These are phyloP conservation scores for Abramis brama DNA, from an alignment of 2,113 vertebrate genomes.

Conservation along the genomic window DNA sequence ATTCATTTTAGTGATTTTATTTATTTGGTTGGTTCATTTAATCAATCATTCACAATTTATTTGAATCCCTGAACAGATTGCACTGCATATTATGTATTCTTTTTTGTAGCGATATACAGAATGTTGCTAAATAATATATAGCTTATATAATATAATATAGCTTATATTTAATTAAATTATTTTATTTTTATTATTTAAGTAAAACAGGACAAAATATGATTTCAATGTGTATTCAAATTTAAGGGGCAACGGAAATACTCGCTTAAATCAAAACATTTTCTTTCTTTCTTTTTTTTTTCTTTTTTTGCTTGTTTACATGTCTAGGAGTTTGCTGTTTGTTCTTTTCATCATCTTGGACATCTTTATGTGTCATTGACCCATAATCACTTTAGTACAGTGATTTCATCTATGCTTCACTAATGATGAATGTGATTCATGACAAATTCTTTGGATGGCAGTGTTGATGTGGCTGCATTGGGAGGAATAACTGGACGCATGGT, in stretches of 20 bases:
- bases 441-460: neutral
- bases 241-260: neutral
- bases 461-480: neutral
- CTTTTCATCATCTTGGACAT: neutral
- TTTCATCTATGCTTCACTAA: conserved; percentile 4
- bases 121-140: neutral
- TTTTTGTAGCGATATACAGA: neutral
- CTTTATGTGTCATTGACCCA: conserved; percentile 19
- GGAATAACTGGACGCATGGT: neutral
- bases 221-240: neutral
- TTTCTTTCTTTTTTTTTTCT: neutral
- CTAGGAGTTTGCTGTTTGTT: neutral
- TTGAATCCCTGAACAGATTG: neutral
- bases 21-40: too few species aligned
- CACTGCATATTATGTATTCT: neutral
- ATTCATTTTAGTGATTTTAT: neutral
- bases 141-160: too few species aligned
- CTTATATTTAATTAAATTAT: neutral
- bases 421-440: conserved; percentile 15
- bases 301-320: neutral
- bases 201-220: neutral
- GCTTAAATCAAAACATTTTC: neutral
- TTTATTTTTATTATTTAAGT: too few species aligned
- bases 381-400: neutral
- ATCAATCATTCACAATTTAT: neutral